phyloP scores from a whole-genome alignment of 2,888 invertebrate genomes.

The Sympetrum striolatum region DNA sequence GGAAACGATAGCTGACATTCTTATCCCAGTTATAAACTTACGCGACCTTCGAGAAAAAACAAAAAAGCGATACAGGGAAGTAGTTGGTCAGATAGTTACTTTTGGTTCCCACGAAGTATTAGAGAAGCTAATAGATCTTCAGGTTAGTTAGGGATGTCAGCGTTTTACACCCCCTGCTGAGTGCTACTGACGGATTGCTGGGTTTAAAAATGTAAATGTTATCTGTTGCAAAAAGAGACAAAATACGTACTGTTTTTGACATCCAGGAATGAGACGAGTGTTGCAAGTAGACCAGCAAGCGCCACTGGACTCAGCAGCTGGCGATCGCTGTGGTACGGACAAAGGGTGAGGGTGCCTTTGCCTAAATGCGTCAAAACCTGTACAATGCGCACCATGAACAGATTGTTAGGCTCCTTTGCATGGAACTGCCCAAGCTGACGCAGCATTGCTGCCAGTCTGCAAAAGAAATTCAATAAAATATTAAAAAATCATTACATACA shows the following conservation, averaged over 20 bases:
- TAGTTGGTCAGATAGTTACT: too few species aligned
- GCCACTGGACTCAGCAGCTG: constrained; percentile 95
- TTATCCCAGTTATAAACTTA: too few species aligned
- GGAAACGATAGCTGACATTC: too few species aligned
- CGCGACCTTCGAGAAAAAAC: too few species aligned
- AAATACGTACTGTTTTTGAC: constrained; percentile 88
- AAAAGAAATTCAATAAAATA: constrained; percentile 54
- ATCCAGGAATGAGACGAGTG: constrained; percentile 92
- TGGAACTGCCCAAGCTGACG: constrained; percentile 97
- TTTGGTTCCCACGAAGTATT: too few species aligned
- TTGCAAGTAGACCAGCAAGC: constrained; percentile 93
- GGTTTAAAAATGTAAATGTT: too few species aligned
- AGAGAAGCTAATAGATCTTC: too few species aligned
- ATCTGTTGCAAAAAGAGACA: too few species aligned
- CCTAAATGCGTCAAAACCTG: constrained; percentile 97
- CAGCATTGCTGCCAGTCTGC: constrained; percentile 93
- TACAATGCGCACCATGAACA: constrained; percentile 97
- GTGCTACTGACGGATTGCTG: too few species aligned
- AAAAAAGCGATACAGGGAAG: too few species aligned
- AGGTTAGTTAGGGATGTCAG: too few species aligned
- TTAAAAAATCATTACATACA: neutral
- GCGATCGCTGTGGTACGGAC: constrained; percentile 96
- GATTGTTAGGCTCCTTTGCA: constrained; percentile 95
- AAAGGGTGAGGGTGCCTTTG: constrained; percentile 96
- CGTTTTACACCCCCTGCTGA: too few species aligned